A percentile compares a stretch with the other conserved stretches of the same genome.
Evolutionary conservation across 1,140 invertebrate genomes (phyloP).

Genomic region (Armadillidium nasatum): DNA sequence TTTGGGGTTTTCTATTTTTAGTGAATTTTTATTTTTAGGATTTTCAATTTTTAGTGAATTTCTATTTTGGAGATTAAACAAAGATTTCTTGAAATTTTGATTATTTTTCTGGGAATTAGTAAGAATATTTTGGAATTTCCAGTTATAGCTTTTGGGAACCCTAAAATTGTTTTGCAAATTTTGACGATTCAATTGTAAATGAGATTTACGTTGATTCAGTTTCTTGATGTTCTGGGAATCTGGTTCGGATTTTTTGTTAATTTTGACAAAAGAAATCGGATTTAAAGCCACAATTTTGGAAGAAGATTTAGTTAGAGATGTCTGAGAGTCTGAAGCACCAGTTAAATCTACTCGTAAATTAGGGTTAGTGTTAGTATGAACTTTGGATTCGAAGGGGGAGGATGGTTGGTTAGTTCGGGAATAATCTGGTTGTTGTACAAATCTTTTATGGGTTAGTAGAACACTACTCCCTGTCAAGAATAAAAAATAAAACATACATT

Average conservation of each 20-base stretch:
- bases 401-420: constrained; percentile 2
- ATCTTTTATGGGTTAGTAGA: not conserved
- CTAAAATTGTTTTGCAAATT: too few relatives aligned
- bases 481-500: too few relatives aligned
- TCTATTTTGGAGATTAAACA: too few relatives aligned
- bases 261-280: not conserved
- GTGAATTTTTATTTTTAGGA: too few relatives aligned
- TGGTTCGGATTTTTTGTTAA: not conserved
- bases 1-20: too few relatives aligned
- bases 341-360: not conserved
- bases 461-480: not conserved
- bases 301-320: not conserved
- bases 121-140: too few relatives aligned
- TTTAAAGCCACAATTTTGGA: not conserved
- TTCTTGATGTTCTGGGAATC: not conserved
- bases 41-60: too few relatives aligned
- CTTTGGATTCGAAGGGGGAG: not conserved
- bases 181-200: too few relatives aligned
- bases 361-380: constrained; percentile 6
- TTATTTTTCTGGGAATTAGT: too few relatives aligned
- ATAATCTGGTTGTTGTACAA: not conserved
- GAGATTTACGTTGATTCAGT: too few relatives aligned
- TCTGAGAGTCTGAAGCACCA: not conserved
- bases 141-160: too few relatives aligned
- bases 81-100: too few relatives aligned